Percentiles rank a stretch among this genome's conserved stretches.
phyloP scores from a whole-genome alignment of 1,140 invertebrate genomes.

The Riptortus pedestris region DNA sequence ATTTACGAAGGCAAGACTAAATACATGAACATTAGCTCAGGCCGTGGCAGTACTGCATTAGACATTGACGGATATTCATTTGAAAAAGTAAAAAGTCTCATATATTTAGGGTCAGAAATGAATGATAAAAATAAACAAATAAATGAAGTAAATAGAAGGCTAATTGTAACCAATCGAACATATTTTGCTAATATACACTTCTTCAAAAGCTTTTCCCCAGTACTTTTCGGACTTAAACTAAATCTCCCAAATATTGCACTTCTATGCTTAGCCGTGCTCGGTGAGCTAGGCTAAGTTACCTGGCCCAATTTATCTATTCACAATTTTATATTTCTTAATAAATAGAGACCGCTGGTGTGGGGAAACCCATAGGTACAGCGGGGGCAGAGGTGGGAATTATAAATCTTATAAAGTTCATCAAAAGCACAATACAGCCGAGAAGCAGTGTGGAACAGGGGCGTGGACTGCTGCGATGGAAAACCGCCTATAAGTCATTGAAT shows the following conservation, averaged over 20 bases:
- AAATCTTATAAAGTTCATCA: background rate
- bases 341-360: too few relatives aligned
- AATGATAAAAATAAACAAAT: slow-evolving; percentile 6
- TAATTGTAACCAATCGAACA: background rate
- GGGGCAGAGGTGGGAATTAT: too few relatives aligned
- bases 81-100: background rate
- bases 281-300: too few relatives aligned
- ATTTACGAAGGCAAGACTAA: background rate
- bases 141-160: background rate
- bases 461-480: background rate
- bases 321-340: too few relatives aligned
- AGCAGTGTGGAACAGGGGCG: background rate
- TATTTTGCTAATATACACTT: background rate
- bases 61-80: background rate
- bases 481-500: background rate
- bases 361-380: background rate
- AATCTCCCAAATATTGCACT: too few relatives aligned
- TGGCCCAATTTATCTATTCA: too few relatives aligned
- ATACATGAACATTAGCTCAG: slow-evolving; percentile 2
- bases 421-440: background rate
- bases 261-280: too few relatives aligned
- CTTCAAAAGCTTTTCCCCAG: background rate
- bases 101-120: background rate
- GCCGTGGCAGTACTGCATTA: background rate
- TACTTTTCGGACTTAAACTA: too few relatives aligned